Conservation (phyloP, 1,140 invertebrate genomes). For the Papilio helenus region DNA sequence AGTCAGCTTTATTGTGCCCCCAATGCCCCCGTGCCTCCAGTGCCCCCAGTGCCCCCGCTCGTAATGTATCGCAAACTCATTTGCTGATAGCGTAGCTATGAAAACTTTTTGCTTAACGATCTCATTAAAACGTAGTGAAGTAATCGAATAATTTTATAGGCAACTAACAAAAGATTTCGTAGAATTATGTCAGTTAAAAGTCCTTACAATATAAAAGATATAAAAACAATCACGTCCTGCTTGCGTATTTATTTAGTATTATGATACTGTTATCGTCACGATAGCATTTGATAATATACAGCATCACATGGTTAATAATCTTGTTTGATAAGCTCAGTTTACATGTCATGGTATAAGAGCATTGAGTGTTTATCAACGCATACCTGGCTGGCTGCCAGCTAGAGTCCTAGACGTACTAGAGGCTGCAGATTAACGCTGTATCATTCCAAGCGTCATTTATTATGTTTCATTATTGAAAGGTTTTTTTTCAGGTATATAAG, state of each 20-base stretch:
- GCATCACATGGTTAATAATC: slow-evolving; percentile 39
- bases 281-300: not conserved
- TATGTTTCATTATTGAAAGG: not conserved
- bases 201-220: too few relatives aligned
- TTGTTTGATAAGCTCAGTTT: slow-evolving; percentile 38
- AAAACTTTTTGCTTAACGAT: slow-evolving; percentile 18
- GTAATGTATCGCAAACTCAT: slow-evolving; percentile 32
- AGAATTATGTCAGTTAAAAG: too few relatives aligned
- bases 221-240: too few relatives aligned
- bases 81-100: slow-evolving; percentile 29
- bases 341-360: slow-evolving; percentile 39
- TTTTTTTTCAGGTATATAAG: too few relatives aligned
- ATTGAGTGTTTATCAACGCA: slow-evolving; percentile 37
- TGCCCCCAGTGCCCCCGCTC: not conserved
- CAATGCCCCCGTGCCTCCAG: not conserved
- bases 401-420: not conserved
- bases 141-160: slow-evolving; percentile 7
- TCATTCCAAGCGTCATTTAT: not conserved
- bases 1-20: slow-evolving; percentile 13
- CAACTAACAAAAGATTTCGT: too few relatives aligned
- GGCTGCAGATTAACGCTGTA: not conserved
- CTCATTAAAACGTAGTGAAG: slow-evolving; percentile 1
- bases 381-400: slow-evolving; percentile 41
- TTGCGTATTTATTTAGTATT: too few relatives aligned
- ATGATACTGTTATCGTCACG: too few relatives aligned